A percentile compares a stretch with the other conserved stretches of the same genome.
phyloP scores from a whole-genome alignment of 2,888 invertebrate genomes.

The Ctenicera cuprea region DNA sequence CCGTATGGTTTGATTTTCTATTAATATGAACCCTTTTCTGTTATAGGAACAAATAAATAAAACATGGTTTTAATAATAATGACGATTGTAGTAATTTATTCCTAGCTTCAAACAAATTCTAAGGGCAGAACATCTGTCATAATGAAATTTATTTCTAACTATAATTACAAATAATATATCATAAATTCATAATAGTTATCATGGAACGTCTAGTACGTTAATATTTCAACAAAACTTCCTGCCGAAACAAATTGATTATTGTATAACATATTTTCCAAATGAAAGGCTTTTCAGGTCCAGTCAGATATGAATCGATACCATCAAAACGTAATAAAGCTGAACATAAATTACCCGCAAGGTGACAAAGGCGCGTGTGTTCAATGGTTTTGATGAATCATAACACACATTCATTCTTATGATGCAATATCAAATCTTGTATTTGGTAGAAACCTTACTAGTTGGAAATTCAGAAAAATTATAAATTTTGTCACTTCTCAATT shows the following conservation, averaged over 20 bases:
- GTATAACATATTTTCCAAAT: neutral
- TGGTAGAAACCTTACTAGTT: too few species aligned
- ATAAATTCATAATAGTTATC: too few species aligned
- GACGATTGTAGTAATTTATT: too few species aligned
- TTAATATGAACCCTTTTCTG: too few species aligned
- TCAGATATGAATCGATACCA: conserved; percentile 14
- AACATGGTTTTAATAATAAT: too few species aligned
- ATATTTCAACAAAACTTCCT: neutral
- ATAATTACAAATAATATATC: too few species aligned
- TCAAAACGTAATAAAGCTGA: neutral
- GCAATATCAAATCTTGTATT: conserved; percentile 8
- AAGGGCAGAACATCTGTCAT: too few species aligned
- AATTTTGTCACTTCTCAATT: neutral
- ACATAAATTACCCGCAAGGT: neutral
- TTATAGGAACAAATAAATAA: too few species aligned
- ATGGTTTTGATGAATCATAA: conserved; percentile 12
- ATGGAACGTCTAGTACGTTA: too few species aligned
- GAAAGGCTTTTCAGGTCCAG: conserved; percentile 2
- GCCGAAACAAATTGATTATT: neutral
- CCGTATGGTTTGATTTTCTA: too few species aligned
- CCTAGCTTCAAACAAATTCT: too few species aligned
- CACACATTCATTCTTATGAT: conserved; percentile 12
- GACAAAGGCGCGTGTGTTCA: conserved; percentile 16
- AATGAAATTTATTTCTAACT: too few species aligned
- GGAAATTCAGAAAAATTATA: neutral